Conservation (phyloP, 2,113 vertebrate species). For the Thinocorus orbignyianus region DNA sequence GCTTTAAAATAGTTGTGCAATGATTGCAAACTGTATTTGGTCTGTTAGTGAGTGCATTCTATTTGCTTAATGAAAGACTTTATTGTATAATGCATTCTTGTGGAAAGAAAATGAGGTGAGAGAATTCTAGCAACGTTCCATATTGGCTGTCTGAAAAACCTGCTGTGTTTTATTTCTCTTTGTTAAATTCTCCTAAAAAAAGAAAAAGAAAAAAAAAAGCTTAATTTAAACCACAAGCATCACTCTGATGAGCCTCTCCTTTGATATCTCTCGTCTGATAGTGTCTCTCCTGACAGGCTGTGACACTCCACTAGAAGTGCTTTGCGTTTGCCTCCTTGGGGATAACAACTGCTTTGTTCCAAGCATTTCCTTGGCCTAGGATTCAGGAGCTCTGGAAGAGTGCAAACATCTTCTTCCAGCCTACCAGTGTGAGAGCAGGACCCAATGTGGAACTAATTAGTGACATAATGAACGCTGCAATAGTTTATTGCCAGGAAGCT, state of each 20-base stretch:
- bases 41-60: neutral
- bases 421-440: neutral
- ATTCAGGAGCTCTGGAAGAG: neutral
- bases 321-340: neutral
- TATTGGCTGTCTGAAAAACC: neutral
- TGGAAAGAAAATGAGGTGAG: neutral
- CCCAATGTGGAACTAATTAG: neutral
- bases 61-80: neutral
- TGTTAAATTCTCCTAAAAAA: neutral
- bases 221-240: neutral
- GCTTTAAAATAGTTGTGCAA: neutral
- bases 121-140: neutral
- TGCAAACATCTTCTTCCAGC: neutral
- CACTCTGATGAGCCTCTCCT: neutral
- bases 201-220: neutral
- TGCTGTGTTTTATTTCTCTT: neutral
- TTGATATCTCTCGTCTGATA: neutral
- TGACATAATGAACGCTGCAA: neutral
- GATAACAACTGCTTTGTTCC: neutral
- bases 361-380: neutral
- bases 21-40: neutral
- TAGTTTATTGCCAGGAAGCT: neutral
- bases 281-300: neutral
- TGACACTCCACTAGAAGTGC: neutral
- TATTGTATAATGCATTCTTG: neutral